Evolutionary conservation across 2,797 vertebrate genomes (phyloP), one percentile per base, ranked within the genome.

Genomic region (Anabas testudineus): DNA sequence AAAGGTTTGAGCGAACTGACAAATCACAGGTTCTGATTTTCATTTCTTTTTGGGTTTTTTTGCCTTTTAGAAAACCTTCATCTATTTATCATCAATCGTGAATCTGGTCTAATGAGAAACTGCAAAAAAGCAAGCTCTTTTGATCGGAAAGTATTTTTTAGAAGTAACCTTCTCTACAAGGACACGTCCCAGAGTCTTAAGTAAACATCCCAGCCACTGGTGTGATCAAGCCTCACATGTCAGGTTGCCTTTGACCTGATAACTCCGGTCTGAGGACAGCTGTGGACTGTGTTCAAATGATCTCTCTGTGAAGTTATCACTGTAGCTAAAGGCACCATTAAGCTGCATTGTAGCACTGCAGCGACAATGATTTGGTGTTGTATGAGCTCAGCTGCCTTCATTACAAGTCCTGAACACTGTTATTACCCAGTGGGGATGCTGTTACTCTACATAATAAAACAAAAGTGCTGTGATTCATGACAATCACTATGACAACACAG

Each of bases 171-270:
- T 67, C 19, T 71, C 54, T 54, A 48, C 4, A 32, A 70, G 47
- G 43, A 26, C 66, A 41, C 49, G 30, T 76, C 53, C 2, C 26
- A 16, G 5, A 60, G 43, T 61, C 39, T 54, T 39, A 24, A 58
- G 58, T 28, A 74, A 87, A 81, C 65, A 78, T 28, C 49, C 6
- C 7, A n/a, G 48, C 16, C 19, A 7, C 3, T 76, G 58, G 51
- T 68, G 80, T 82, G 81, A 79, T 72, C 47, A 58, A 7, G 54
- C 55, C 56, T 71, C 86, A 82, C 78, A 58, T 87, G 77, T 80
- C 76, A 42, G 61, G 74, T 42, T 59, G 73, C 55, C 43, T 58
- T 19, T 47, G 81, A 85, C 82, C 80, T 6, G 3, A 53, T 62
- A 59, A 24, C 53, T 65, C 10, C 2, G 78, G 37, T 36, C 57